These are phyloP conservation scores for Scaptomyza polygonia DNA, from an alignment of 2,888 invertebrate species.

Conservation along the genomic window DNA sequence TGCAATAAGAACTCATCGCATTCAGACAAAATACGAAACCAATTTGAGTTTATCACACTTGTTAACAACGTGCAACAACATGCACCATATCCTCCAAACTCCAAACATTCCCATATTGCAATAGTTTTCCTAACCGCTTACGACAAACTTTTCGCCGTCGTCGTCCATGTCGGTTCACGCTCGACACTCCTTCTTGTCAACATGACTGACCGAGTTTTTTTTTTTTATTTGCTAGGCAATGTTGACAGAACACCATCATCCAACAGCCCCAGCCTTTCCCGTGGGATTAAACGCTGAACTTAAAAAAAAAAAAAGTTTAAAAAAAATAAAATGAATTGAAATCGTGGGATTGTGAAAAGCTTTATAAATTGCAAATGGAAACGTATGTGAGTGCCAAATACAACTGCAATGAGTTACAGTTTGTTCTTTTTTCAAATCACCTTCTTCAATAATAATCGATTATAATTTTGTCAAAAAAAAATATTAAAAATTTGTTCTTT, in stretches of 20 bases:
- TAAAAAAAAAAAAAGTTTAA: too few species aligned
- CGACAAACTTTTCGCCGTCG: slow-evolving; percentile 10
- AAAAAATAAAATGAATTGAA: too few species aligned
- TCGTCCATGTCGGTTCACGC: neutral
- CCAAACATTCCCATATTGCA: slow-evolving; percentile 15
- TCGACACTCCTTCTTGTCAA: neutral
- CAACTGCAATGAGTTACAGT: neutral
- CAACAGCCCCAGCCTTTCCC: neutral
- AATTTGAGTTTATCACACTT: slow-evolving; percentile 46
- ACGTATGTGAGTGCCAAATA: neutral
- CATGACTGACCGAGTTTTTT: neutral
- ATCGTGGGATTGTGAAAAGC: too few species aligned
- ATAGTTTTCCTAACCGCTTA: slow-evolving; percentile 28
- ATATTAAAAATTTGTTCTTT: too few species aligned
- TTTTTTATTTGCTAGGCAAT: neutral
- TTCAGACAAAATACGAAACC: slow-evolving; percentile 35
- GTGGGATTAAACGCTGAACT: neutral
- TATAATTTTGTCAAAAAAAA: too few species aligned
- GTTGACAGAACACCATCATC: slow-evolving; percentile 5
- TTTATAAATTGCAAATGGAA: too few species aligned
- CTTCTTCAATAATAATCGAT: too few species aligned
- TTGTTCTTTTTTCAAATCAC: too few species aligned
- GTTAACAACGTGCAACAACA: slow-evolving; percentile 35
- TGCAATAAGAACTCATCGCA: slow-evolving; percentile 13
- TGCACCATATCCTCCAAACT: neutral